phyloP scores from a whole-genome alignment of 2,888 invertebrate species.

The Ptychoptera contaminata region DNA sequence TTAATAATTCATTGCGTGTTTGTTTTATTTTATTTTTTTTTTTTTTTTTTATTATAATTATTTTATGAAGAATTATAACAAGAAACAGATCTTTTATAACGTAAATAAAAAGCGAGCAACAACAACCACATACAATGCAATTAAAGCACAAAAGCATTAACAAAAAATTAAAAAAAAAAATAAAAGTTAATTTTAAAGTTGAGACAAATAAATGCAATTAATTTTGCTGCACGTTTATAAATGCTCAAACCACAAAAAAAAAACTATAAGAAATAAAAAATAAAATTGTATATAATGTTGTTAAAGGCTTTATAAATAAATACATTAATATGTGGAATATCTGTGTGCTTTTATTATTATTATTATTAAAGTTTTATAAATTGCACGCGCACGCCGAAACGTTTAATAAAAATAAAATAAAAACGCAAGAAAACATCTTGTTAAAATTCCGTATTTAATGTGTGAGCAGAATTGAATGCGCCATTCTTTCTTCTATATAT shows the following conservation, averaged over 20 bases:
- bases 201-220: slow-evolving; percentile 6
- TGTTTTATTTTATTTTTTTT: background rate
- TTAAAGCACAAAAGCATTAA: background rate
- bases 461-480: too few species aligned
- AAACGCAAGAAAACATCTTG: slow-evolving; percentile 1
- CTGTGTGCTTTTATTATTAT: too few species aligned
- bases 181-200: slow-evolving; percentile 4
- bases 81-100: too few species aligned
- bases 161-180: background rate
- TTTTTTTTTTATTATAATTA: too few species aligned
- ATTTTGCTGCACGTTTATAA: slow-evolving; percentile 3
- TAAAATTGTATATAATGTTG: too few species aligned
- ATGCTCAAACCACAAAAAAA: background rate
- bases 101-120: background rate
- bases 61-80: too few species aligned
- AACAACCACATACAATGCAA: background rate
- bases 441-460: slow-evolving; percentile 3
- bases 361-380: too few species aligned
- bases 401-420: slow-evolving; percentile 1
- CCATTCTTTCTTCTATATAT: too few species aligned
- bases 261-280: background rate
- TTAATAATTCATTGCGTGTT: slow-evolving; percentile 2
- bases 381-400: slow-evolving; percentile 3
- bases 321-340: too few species aligned
- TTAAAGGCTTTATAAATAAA: too few species aligned